phyloP scores from a whole-genome alignment of 2,113 vertebrate genomes.

The Gila orcuttii region DNA sequence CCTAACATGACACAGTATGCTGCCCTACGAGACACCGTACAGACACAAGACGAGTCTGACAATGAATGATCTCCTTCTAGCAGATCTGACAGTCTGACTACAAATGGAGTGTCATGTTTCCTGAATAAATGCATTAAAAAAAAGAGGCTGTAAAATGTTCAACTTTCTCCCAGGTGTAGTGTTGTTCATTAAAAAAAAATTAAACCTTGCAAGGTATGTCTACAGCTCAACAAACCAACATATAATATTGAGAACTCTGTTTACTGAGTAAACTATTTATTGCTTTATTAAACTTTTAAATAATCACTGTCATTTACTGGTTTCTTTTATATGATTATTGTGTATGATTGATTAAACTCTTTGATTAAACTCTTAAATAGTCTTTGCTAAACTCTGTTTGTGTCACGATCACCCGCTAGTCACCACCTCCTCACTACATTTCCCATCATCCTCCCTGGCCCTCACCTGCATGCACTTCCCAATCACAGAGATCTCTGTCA shows the following conservation, averaged over 20 bases:
- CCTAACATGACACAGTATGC: constrained; percentile 76
- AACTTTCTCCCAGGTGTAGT: neutral
- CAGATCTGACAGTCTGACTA: neutral
- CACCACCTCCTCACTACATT: no score
- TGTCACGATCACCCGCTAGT: no score
- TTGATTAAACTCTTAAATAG: no score
- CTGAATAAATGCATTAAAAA: neutral
- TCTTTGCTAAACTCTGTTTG: no score
- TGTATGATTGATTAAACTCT: no score
- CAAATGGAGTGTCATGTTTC: neutral
- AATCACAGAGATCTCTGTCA: no score
- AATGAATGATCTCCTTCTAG: neutral
- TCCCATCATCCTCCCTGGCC: no score
- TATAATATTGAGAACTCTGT: neutral
- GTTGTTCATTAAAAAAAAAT: neutral
- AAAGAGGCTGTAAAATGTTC: neutral
- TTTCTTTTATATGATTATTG: no score
- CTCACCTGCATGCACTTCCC: no score
- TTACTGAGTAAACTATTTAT: neutral
- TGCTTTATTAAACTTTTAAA: neutral
- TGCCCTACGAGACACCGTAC: constrained; percentile 64
- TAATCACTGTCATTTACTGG: neutral
- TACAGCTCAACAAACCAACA: neutral
- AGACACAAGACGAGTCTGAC: neutral
- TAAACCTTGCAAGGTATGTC: neutral